phyloP scores from a whole-genome alignment of 2,113 vertebrate species.

The Octodon degus region DNA sequence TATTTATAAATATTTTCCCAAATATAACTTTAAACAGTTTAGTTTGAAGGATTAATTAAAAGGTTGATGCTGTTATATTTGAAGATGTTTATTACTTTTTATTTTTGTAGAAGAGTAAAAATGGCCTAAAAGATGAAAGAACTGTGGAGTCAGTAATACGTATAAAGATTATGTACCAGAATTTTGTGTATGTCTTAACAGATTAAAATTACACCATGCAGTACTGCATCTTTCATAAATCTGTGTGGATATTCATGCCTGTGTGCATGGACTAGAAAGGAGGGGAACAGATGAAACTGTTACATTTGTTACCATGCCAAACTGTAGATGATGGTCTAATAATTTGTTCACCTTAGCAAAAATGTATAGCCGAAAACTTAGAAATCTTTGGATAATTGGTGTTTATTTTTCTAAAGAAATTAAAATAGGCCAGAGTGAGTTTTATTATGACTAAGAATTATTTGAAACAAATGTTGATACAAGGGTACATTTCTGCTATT shows the following conservation, averaged over 20 bases:
- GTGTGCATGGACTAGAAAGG: neutral
- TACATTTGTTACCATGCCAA: conserved; percentile 39
- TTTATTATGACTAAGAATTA: conserved; percentile 62
- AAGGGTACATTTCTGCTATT: conserved; percentile 78
- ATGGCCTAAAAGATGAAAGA: neutral
- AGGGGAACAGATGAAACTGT: conserved; percentile 40
- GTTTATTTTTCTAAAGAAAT: conserved; percentile 60
- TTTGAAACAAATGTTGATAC: conserved; percentile 76
- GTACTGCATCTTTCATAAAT: neutral
- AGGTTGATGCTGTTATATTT: neutral
- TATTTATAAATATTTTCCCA: conserved; percentile 1
- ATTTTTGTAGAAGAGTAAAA: conserved; percentile 46
- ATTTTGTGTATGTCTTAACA: conserved; percentile 22
- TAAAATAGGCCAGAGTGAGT: conserved; percentile 21
- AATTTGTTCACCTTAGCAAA: conserved; percentile 51
- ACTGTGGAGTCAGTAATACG: neutral
- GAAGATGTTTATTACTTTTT: neutral
- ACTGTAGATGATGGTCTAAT: neutral
- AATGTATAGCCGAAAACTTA: neutral
- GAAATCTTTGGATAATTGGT: conserved; percentile 10
- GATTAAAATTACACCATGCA: neutral
- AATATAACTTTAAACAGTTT: neutral
- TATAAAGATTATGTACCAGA: neutral
- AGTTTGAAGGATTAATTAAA: neutral
- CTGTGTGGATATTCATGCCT: neutral